Evolutionary conservation across 2,797 vertebrate species (phyloP).

Genomic region (Lemur catta): DNA sequence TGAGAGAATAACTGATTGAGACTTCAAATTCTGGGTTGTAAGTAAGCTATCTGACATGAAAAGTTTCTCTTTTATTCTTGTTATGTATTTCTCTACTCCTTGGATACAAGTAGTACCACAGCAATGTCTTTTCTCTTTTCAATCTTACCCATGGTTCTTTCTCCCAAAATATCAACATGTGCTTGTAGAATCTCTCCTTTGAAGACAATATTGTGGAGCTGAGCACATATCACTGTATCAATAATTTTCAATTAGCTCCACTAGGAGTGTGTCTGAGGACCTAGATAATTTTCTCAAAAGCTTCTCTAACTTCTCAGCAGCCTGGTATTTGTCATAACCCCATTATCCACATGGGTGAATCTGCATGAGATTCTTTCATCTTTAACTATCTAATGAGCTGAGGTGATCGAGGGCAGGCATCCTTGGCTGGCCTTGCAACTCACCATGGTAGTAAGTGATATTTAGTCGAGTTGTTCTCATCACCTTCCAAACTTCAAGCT

Average conservation of each 20-base stretch:
- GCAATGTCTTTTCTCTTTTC: background rate
- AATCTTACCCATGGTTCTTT: background rate
- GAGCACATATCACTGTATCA: background rate
- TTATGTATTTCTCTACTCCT: background rate
- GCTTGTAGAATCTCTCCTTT: background rate
- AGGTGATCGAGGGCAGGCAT: background rate
- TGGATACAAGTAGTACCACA: background rate
- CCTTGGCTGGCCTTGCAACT: background rate
- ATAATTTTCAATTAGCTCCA: background rate
- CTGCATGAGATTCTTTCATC: background rate
- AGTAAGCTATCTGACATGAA: background rate
- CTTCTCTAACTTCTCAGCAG: background rate
- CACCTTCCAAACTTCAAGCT: conserved; percentile 16
- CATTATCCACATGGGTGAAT: background rate
- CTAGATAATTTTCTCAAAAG: background rate
- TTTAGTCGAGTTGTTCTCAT: background rate
- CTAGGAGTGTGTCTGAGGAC: background rate
- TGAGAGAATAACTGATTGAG: background rate
- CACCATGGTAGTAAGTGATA: background rate
- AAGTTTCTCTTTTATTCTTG: background rate
- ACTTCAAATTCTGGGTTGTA: background rate
- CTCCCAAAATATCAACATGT: background rate
- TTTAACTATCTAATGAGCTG: background rate
- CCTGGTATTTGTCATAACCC: background rate
- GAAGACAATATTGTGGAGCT: background rate